Conservation (phyloP, 1,140 invertebrate species). For the Penaeus japonicus region DNA sequence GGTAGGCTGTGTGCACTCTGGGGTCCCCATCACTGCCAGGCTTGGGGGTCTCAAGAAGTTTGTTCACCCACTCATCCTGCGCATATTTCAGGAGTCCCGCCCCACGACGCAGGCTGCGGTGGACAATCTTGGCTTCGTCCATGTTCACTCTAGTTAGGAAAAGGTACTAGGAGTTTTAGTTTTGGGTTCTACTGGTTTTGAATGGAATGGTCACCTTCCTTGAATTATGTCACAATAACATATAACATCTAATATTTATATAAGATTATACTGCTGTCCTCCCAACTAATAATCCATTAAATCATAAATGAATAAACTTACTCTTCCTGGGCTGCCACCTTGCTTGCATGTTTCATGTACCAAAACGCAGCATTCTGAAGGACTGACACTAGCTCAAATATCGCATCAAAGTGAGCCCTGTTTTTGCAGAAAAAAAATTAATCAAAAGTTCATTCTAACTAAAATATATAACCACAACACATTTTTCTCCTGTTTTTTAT, state of each 20-base stretch:
- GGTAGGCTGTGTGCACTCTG: conserved; percentile 72
- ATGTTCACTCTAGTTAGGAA: conserved; percentile 68
- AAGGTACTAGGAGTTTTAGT: background rate
- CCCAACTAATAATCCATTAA: background rate
- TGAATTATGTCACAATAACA: too few relatives aligned
- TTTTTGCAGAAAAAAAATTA: conserved; percentile 32
- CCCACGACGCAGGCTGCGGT: conserved; percentile 72
- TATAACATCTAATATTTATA: background rate
- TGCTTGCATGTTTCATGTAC: conserved; percentile 78
- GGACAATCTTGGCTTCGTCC: conserved; percentile 76
- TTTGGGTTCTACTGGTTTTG: background rate
- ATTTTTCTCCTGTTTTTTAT: background rate
- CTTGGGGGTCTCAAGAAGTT: conserved; percentile 64
- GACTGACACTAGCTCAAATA: conserved; percentile 74
- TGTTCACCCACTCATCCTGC: conserved; percentile 62
- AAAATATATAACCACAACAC: too few relatives aligned
- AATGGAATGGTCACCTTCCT: too few relatives aligned
- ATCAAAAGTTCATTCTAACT: background rate
- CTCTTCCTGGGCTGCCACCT: conserved; percentile 74
- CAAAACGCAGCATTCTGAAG: conserved; percentile 74
- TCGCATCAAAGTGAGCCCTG: conserved; percentile 70
- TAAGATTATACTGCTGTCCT: background rate
- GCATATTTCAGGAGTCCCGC: conserved; percentile 73
- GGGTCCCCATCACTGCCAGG: conserved; percentile 72
- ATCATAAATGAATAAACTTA: conserved; percentile 63